phyloP scores from a whole-genome alignment of 2,797 vertebrate genomes.

The Pampus argenteus region DNA sequence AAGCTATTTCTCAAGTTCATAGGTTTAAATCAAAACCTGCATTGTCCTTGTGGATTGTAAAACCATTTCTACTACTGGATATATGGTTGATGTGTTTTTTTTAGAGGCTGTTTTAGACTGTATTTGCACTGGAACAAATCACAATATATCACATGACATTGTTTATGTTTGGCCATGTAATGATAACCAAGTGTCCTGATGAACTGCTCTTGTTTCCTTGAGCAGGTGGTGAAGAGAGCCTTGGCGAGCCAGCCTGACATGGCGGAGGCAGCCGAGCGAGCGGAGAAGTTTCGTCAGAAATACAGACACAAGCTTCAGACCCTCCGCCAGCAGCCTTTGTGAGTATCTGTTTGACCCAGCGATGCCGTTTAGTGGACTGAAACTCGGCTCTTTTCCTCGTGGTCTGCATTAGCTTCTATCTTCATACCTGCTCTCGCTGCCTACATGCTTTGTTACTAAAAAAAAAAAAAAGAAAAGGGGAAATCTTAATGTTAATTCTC shows the following conservation, averaged over 20 bases:
- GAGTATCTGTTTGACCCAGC: constrained; percentile 66
- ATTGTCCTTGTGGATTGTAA: background rate
- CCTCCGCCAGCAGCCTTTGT: constrained; percentile 96
- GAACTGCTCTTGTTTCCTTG: background rate
- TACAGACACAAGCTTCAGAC: constrained; percentile 97
- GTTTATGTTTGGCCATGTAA: background rate
- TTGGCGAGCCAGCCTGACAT: constrained; percentile 94
- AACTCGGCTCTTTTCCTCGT: constrained; percentile 26
- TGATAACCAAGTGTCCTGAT: too few species aligned
- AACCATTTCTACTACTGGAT: background rate
- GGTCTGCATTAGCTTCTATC: constrained; percentile 59
- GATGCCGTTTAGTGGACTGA: constrained; percentile 45
- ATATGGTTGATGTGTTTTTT: background rate
- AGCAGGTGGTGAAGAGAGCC: constrained; percentile 94
- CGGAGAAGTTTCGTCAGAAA: constrained; percentile 96
- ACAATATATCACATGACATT: background rate
- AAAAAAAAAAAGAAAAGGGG: too few species aligned
- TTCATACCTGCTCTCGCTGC: constrained; percentile 37
- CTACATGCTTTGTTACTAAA: constrained; percentile 3
- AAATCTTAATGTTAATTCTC: constrained; percentile 14
- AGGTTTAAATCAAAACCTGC: too few species aligned
- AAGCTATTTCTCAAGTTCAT: too few species aligned
- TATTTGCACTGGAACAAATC: background rate
- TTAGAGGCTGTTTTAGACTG: background rate
- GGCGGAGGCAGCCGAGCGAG: constrained; percentile 86